These are phyloP conservation scores for Mionectes olivaceus DNA, from an alignment of 2,797 vertebrate species.

Conservation along the genomic window DNA sequence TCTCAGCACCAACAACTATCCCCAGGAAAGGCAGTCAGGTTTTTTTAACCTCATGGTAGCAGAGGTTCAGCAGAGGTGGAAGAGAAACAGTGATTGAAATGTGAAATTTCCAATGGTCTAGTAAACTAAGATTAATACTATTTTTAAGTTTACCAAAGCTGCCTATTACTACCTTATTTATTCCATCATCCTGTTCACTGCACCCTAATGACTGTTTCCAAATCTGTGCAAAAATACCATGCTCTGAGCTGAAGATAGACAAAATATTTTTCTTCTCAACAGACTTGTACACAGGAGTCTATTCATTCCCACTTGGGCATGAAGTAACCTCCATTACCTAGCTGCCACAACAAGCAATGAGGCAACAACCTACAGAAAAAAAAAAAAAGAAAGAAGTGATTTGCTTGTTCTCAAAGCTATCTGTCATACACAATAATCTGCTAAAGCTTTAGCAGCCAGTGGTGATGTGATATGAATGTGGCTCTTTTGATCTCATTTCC, in stretches of 20 bases:
- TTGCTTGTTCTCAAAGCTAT: background rate
- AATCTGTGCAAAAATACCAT: background rate
- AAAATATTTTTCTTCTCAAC: conserved; percentile 8
- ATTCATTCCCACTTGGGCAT: background rate
- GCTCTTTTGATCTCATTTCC: conserved; percentile 11
- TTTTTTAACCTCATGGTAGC: background rate
- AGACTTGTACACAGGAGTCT: background rate
- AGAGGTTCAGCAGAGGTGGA: background rate
- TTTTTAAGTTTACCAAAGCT: background rate
- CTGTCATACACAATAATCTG: background rate
- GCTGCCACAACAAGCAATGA: background rate
- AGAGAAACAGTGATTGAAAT: background rate
- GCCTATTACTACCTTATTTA: background rate
- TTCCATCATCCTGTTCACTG: background rate
- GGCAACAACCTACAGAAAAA: background rate
- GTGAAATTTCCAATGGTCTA: background rate
- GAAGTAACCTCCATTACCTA: conserved; percentile 11
- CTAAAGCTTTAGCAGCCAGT: background rate
- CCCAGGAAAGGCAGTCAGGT: accelerated
- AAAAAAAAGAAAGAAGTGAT: background rate
- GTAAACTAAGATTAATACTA: background rate
- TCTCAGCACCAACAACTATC: background rate
- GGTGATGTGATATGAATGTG: background rate
- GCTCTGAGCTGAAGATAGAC: background rate
- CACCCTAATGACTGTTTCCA: background rate